These are phyloP conservation scores for Smithornis capensis DNA, from an alignment of 2,113 vertebrate genomes.

Conservation along the genomic window DNA sequence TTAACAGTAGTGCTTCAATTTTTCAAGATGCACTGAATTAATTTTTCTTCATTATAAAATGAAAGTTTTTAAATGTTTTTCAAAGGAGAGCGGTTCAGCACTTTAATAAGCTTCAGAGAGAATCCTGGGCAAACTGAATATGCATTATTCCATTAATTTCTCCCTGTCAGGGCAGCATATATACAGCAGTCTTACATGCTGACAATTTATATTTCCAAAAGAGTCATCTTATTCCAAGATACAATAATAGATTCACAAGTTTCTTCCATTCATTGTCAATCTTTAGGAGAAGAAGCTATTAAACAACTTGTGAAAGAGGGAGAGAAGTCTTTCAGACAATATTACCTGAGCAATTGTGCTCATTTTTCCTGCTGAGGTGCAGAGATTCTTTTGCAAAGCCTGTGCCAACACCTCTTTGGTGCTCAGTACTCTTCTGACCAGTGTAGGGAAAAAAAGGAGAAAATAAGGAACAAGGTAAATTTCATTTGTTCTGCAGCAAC, in stretches of 20 bases:
- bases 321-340: not conserved
- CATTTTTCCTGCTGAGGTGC: not conserved
- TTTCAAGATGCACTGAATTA: not conserved
- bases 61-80: not conserved
- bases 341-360: not conserved
- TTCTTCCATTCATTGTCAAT: not conserved
- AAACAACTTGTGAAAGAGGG: not conserved
- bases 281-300: not conserved
- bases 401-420: not conserved
- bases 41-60: not conserved
- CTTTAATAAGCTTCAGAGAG: not conserved
- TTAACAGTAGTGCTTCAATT: not conserved
- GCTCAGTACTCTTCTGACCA: not conserved
- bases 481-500: not conserved
- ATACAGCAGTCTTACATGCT: not conserved
- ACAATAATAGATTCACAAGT: not conserved
- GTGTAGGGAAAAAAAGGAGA: not conserved
- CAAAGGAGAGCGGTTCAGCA: not conserved
- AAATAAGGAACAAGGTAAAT: not conserved
- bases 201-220: not conserved
- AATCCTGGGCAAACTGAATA: not conserved
- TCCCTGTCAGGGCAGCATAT: not conserved
- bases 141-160: not conserved
- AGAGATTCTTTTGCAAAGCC: not conserved
- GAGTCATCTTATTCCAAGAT: not conserved